Percentiles rank a stretch among this genome's conserved stretches.
These are phyloP conservation scores for Drosophila subpulchrella DNA, from an alignment of 1,140 invertebrate genomes.

Conservation along the genomic window DNA sequence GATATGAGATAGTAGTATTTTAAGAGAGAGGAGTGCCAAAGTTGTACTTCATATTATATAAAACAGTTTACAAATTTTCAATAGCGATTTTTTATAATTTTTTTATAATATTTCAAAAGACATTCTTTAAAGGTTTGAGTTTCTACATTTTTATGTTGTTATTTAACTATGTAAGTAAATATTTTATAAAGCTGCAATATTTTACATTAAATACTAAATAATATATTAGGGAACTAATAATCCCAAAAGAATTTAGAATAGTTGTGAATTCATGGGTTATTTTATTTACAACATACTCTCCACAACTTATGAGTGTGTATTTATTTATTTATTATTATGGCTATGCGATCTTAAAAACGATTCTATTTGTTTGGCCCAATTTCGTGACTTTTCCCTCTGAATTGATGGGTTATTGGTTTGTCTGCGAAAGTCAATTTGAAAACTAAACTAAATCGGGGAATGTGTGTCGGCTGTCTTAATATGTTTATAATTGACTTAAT, in stretches of 20 bases:
- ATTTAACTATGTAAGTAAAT: too few relatives aligned
- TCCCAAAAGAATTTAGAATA: not conserved
- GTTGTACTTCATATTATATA: too few relatives aligned
- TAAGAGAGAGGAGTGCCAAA: too few relatives aligned
- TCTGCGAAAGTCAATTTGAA: conserved; percentile 26
- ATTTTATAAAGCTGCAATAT: too few relatives aligned
- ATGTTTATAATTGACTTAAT: conserved; percentile 73
- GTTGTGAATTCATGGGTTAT: not conserved
- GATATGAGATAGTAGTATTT: too few relatives aligned
- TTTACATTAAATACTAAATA: too few relatives aligned
- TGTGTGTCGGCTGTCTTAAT: conserved; percentile 66
- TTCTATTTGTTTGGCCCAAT: not conserved
- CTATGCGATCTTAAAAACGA: not conserved
- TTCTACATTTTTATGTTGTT: too few relatives aligned
- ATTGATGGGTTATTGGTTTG: conserved; percentile 1
- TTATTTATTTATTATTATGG: not conserved
- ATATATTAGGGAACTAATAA: not conserved
- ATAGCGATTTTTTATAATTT: too few relatives aligned
- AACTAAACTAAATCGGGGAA: conserved; percentile 18
- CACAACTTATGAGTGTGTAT: not conserved
- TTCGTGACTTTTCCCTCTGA: not conserved
- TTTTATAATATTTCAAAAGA: too few relatives aligned
- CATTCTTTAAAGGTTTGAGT: too few relatives aligned
- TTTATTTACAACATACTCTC: not conserved
- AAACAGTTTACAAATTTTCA: too few relatives aligned